phyloP scores from a whole-genome alignment of 2,888 invertebrate species.

The Pegoplata infirma region DNA sequence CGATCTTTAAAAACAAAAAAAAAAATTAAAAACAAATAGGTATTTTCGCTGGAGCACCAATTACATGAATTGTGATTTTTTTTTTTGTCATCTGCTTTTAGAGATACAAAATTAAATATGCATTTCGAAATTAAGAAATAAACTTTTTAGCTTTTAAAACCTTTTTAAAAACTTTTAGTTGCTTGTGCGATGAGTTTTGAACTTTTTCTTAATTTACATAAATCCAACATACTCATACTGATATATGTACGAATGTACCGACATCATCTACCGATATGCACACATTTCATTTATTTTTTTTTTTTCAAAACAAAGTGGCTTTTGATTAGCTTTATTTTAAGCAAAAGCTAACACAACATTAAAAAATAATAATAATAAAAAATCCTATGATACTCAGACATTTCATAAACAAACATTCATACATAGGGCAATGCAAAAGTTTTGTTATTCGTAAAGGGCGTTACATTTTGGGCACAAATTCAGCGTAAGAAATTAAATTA shows the following conservation, averaged over 20 bases:
- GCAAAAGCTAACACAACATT: conserved; percentile 53
- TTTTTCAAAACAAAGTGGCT: conserved; percentile 49
- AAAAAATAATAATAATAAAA: conserved; percentile 49
- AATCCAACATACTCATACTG: conserved; percentile 35
- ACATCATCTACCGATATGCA: neutral
- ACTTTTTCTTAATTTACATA: conserved; percentile 56
- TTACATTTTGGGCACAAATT: too few relatives aligned
- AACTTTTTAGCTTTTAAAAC: conserved; percentile 51
- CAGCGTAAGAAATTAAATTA: too few relatives aligned
- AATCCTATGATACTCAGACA: neutral
- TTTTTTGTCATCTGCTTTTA: neutral
- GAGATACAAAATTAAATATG: conserved; percentile 40
- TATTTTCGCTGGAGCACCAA: too few relatives aligned
- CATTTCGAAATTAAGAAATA: conserved; percentile 48
- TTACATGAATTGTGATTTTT: neutral
- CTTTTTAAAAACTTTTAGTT: conserved; percentile 46
- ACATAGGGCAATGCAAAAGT: too few relatives aligned
- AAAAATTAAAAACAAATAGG: too few relatives aligned
- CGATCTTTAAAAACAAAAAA: too few relatives aligned
- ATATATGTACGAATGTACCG: conserved; percentile 18
- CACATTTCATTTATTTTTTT: neutral
- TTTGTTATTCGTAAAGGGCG: too few relatives aligned
- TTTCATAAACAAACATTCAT: too few relatives aligned
- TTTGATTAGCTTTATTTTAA: conserved; percentile 61
- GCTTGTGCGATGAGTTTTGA: conserved; percentile 46